Evolutionary conservation across 2,888 invertebrate genomes (phyloP), one percentile per base, ranked within the genome.

Genomic region (Nematopogon swammerdamellus): DNA sequence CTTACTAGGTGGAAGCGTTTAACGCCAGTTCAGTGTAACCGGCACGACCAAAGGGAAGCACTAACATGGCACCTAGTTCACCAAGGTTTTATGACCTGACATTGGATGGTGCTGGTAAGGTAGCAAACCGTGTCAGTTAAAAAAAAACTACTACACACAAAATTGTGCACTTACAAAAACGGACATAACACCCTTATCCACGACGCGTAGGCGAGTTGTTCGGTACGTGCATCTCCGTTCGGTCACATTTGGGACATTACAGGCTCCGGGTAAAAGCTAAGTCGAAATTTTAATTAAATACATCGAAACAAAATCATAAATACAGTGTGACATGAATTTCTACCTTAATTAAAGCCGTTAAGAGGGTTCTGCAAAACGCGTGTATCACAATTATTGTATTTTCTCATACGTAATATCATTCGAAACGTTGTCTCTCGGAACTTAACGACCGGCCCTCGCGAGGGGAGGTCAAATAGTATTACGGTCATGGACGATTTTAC

Each of bases 311-410:
- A 72, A 75, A 73, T 74, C 72, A 72, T 76, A 74, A 77, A 75
- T 70, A 75, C 62, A 63, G 57, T 56, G 59, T 56, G 71, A 70
- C 76, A 64, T 67, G 65, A 63, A 69, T 65, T 68, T 65, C 68
- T 74, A 75, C 77, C 76, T 77, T 76, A 76, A 76, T 76, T 76
- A 77, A 76, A 72, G 62, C 71, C 72, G 76, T 77, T 77, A 76
- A 60, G 64, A 70, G 69, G 72, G 70, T 65, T 57, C 54, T 54
- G 25, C 54, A 59, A 57, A 58, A 57, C 48, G 59, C 58, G 63
- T 66, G 64, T 65, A 69, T 74, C 72, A 72, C 66, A 59, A 63
- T 70, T 67, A 67, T 70, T 70, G 68, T 68, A 63, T 64, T 64
- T 66, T 65, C 69, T 69, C 70, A 67, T 63, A 55, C 52, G 52